These are phyloP conservation scores for Oscheius sp. DNA, from an alignment of 2,888 invertebrate species.

Conservation along the genomic window DNA sequence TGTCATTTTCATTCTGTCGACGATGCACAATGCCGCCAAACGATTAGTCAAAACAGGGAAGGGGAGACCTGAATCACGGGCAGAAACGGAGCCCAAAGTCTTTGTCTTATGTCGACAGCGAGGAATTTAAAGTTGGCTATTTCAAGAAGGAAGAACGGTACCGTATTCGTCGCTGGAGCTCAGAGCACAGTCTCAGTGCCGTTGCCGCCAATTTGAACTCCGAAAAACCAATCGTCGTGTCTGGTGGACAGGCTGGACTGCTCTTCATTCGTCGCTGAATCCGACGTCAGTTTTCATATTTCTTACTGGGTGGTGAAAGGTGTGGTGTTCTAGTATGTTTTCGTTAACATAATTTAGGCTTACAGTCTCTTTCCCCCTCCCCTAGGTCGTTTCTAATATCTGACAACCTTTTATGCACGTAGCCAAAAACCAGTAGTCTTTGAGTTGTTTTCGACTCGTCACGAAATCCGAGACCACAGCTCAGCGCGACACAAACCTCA, in stretches of 20 bases:
- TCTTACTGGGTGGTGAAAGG: no score
- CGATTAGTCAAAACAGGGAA: constrained; percentile 35
- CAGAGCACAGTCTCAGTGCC: constrained; percentile 30
- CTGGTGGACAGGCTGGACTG: constrained; percentile 52
- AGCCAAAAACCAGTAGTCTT: no score
- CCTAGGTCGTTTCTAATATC: no score
- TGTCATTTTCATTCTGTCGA: constrained; percentile 20
- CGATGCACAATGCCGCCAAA: constrained; percentile 16
- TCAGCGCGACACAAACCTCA: no score
- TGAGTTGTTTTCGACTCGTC: no score
- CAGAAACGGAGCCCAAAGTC: background rate
- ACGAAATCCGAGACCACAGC: no score
- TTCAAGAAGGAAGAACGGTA: constrained; percentile 2
- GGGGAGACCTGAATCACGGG: constrained; percentile 13
- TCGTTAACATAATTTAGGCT: no score
- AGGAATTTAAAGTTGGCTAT: background rate
- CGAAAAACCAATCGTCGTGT: constrained; percentile 37
- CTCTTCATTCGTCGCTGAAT: constrained; percentile 36
- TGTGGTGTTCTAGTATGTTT: no score
- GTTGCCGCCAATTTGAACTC: constrained; percentile 25
- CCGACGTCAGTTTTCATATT: background rate
- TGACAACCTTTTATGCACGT: no score
- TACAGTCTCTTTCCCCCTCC: no score
- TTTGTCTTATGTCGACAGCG: background rate
- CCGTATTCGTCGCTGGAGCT: constrained; percentile 23